Percentiles rank a stretch among this genome's conserved stretches.
Conservation (phyloP, 1,140 invertebrate species). For the Halictus rubicundus region DNA sequence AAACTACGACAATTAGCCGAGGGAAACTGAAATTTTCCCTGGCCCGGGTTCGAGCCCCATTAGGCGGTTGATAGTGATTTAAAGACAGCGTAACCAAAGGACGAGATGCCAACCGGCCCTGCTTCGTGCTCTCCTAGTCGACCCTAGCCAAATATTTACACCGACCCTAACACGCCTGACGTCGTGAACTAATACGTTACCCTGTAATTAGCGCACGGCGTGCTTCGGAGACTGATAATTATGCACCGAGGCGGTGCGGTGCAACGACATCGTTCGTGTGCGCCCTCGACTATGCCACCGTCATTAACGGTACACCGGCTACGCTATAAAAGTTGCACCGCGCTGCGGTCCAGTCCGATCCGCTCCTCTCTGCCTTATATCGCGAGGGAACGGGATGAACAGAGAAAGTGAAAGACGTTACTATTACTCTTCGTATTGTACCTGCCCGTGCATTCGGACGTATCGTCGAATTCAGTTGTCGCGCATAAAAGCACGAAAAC, state of each 20-base stretch:
- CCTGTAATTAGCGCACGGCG: slow-evolving; percentile 61
- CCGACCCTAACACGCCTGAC: slow-evolving; percentile 53
- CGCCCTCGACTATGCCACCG: slow-evolving; percentile 52
- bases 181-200: slow-evolving; percentile 63
- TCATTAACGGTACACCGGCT: slow-evolving; percentile 55
- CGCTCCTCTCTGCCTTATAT: not conserved
- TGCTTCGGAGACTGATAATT: slow-evolving; percentile 62
- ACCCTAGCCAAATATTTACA: slow-evolving; percentile 62
- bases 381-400: too few species aligned
- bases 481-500: too few species aligned
- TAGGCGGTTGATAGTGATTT: slow-evolving; percentile 26
- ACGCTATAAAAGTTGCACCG: not conserved
- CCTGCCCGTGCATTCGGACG: too few species aligned
- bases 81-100: slow-evolving; percentile 23
- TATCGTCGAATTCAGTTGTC: not conserved
- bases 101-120: not conserved
- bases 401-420: too few species aligned
- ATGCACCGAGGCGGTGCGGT: slow-evolving; percentile 47
- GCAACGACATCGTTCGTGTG: slow-evolving; percentile 46
- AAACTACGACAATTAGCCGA: not conserved
- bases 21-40: slow-evolving; percentile 2
- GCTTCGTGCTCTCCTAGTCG: slow-evolving; percentile 13
- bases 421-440: too few species aligned
- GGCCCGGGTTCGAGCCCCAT: too few species aligned
- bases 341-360: not conserved